phyloP scores from a whole-genome alignment of 2,113 vertebrate genomes.

The Heptranchias perlo region DNA sequence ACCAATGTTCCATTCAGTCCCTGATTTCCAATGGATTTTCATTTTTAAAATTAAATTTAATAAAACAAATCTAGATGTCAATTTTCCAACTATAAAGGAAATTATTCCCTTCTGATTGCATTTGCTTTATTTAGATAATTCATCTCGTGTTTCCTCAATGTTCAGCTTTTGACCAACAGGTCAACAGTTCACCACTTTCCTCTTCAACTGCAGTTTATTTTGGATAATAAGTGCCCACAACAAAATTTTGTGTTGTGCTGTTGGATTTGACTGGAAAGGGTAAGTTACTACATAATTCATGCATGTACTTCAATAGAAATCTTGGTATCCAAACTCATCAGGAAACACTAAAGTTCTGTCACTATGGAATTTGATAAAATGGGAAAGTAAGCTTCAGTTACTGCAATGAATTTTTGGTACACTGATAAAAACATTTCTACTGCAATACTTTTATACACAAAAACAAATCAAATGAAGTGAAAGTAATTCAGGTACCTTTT shows the following conservation, averaged over 20 bases:
- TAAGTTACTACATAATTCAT: not conserved
- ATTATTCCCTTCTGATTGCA: not conserved
- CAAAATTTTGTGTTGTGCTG: not conserved
- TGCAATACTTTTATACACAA: not conserved
- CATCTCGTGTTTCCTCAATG: not conserved
- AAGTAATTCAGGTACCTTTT: slow-evolving; percentile 66
- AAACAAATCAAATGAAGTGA: not conserved
- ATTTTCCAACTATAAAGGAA: not conserved
- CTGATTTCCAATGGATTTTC: not conserved
- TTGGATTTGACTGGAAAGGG: not conserved
- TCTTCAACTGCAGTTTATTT: not conserved
- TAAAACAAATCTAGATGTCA: not conserved
- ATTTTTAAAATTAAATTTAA: not conserved
- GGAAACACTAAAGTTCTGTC: not conserved
- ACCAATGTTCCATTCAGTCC: not conserved
- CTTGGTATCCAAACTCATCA: not conserved
- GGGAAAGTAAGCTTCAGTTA: not conserved
- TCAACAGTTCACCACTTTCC: not conserved
- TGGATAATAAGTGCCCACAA: not conserved
- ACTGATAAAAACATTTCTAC: not conserved
- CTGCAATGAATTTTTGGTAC: not conserved
- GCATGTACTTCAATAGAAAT: not conserved
- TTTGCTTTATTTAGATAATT: not conserved
- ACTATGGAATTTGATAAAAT: not conserved
- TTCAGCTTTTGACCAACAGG: not conserved